phyloP scores from a whole-genome alignment of 2,888 invertebrate species.

The Linnaemya tessellans region DNA sequence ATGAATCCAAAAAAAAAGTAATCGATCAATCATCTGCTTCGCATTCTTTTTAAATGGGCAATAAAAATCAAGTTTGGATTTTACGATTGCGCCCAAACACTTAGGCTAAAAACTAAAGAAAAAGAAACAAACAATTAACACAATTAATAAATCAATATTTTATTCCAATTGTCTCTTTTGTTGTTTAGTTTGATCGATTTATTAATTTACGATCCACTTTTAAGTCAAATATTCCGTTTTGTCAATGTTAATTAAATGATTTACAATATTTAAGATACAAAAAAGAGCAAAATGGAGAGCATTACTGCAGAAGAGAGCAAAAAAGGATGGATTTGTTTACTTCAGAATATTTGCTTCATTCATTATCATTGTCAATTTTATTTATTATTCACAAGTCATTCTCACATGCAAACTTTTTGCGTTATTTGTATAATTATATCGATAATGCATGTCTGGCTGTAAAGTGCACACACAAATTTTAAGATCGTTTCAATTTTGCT shows the following conservation, averaged over 20 bases:
- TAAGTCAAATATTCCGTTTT: conserved; percentile 21
- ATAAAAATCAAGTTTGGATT: background rate
- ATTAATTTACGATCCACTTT: conserved; percentile 14
- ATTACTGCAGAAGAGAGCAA: background rate
- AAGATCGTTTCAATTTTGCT: too few relatives aligned
- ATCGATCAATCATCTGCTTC: background rate
- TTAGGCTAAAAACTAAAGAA: background rate
- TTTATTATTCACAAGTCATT: conserved; percentile 31
- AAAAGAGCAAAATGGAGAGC: background rate
- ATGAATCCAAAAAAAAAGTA: background rate
- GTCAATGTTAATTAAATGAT: background rate
- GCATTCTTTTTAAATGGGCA: background rate
- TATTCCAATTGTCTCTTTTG: conserved; percentile 1
- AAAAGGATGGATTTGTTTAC: conserved; percentile 9
- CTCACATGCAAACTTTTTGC: background rate
- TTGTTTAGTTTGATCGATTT: conserved; percentile 22
- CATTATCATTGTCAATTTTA: conserved; percentile 57
- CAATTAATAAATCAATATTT: conserved; percentile 31
- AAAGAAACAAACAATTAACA: background rate
- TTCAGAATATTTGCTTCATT: conserved; percentile 46
- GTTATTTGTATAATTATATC: background rate
- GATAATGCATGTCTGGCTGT: background rate
- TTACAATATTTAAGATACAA: background rate
- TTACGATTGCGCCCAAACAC: background rate
- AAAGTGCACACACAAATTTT: background rate